Evolutionary conservation across 2,797 vertebrate genomes (phyloP).

Genomic region (Pseudochirops corinnae): DNA sequence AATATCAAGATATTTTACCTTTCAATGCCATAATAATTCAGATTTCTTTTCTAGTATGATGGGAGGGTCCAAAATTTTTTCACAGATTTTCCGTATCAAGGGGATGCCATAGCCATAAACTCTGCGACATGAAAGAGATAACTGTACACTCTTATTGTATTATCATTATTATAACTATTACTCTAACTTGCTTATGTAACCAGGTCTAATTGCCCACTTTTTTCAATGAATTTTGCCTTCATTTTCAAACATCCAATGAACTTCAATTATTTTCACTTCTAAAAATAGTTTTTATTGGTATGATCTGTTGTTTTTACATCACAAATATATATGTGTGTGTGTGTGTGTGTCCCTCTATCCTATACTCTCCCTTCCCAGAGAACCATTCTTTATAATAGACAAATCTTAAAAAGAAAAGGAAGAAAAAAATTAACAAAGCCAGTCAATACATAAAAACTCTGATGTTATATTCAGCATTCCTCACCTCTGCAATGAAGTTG

Average conservation of each 20-base stretch:
- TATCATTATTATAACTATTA: neutral
- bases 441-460: neutral
- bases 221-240: neutral
- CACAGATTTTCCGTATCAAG: neutral
- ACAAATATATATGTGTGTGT: neutral
- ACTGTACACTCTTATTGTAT: neutral
- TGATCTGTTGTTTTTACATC: neutral
- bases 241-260: neutral
- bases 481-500: neutral
- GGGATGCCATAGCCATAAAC: neutral
- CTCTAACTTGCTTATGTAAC: neutral
- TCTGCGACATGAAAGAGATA: neutral
- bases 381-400: neutral
- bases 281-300: neutral
- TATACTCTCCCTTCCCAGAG: neutral
- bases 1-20: neutral
- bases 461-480: neutral
- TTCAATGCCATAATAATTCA: neutral
- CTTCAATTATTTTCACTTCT: neutral
- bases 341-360: neutral
- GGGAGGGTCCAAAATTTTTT: neutral
- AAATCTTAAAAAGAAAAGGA: neutral
- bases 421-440: neutral
- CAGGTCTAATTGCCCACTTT: neutral
- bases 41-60: neutral